Percentiles rank a stretch among this genome's conserved stretches.
These are phyloP conservation scores for Propithecus perrieri DNA, from an alignment of 2,797 vertebrate genomes.

Conservation along the genomic window DNA sequence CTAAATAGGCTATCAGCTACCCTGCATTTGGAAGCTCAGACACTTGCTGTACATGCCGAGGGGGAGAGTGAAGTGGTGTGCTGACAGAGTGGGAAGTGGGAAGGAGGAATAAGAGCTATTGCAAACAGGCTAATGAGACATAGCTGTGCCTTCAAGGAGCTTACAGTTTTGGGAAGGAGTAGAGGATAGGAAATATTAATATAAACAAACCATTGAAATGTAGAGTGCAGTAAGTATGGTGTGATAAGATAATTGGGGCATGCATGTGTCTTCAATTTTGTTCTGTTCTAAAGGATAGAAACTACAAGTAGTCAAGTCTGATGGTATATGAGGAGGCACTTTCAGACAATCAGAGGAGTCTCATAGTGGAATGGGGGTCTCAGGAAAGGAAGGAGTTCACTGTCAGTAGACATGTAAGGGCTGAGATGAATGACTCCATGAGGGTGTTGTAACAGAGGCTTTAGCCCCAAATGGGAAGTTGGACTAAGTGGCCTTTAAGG, in stretches of 20 bases:
- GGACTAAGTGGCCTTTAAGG: neutral
- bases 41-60: neutral
- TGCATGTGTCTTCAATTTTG: neutral
- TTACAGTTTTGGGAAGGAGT: neutral
- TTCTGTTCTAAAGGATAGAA: constrained; percentile 15
- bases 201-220: neutral
- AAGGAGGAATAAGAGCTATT: neutral
- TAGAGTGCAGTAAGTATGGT: neutral
- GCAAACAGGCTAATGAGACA: neutral
- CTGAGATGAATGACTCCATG: neutral
- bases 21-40: neutral
- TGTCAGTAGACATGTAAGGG: neutral
- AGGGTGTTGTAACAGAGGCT: neutral
- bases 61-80: neutral
- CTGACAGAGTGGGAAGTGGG: neutral
- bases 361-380: neutral
- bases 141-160: neutral
- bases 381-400: neutral
- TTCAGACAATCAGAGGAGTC: neutral
- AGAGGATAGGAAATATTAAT: neutral
- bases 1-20: neutral
- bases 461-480: neutral
- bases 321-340: neutral
- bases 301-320: neutral
- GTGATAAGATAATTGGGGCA: neutral